These are phyloP conservation scores for Furcula furcula DNA, from an alignment of 2,888 invertebrate genomes.

Conservation along the genomic window DNA sequence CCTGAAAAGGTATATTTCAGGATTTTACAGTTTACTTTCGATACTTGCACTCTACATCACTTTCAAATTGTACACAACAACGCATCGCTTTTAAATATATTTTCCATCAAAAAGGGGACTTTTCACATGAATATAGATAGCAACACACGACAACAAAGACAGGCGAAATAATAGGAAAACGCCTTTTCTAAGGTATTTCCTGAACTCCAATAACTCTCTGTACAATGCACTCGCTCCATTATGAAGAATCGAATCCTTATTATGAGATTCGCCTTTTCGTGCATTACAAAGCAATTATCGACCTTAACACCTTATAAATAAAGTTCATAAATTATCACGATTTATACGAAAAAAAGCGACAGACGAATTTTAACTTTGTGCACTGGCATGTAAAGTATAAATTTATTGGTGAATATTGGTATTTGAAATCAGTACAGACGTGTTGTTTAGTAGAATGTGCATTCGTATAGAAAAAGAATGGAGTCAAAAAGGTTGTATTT, in stretches of 20 bases:
- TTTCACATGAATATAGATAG: constrained; percentile 17
- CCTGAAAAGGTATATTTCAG: no score
- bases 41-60: no score
- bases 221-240: constrained; percentile 63
- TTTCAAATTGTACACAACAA: background rate
- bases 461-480: constrained; percentile 64
- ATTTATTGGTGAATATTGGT: constrained; percentile 28
- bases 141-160: constrained; percentile 24
- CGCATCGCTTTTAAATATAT: constrained; percentile 2
- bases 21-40: no score
- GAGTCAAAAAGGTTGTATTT: constrained; percentile 56
- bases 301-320: constrained; percentile 18
- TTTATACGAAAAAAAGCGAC: background rate
- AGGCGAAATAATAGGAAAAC: constrained; percentile 27
- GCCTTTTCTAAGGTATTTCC: constrained; percentile 55
- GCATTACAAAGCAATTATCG: constrained; percentile 36
- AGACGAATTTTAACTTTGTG: constrained; percentile 10
- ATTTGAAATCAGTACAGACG: constrained; percentile 25
- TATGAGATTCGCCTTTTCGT: constrained; percentile 55
- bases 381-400: constrained; percentile 3
- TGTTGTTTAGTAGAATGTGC: constrained; percentile 71
- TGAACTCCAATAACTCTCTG: constrained; percentile 34
- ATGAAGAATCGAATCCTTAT: constrained; percentile 66
- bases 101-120: constrained; percentile 11
- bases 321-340: constrained; percentile 13